Percentiles rank a stretch among this genome's conserved stretches.
Conservation (phyloP, 2,888 invertebrate genomes). For the Cephus rjabovi region DNA sequence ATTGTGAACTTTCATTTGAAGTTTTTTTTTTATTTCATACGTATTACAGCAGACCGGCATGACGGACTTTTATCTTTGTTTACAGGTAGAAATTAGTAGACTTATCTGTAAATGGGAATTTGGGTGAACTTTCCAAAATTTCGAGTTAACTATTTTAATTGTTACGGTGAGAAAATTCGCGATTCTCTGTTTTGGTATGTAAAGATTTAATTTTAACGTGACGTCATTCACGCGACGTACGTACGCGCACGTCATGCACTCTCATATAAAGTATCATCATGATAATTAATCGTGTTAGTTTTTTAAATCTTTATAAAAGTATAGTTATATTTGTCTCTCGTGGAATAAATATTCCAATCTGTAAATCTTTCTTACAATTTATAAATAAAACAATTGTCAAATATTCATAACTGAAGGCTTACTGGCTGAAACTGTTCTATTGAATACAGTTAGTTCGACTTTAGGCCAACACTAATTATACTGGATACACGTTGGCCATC, state of each 20-base stretch:
- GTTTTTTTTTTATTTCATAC: background rate
- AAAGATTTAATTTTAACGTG: background rate
- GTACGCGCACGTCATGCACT: background rate
- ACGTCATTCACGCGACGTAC: background rate
- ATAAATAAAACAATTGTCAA: background rate
- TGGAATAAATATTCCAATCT: background rate
- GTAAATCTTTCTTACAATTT: background rate
- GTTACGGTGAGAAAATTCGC: background rate
- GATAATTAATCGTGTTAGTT: background rate
- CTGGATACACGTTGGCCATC: background rate
- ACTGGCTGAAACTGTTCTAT: background rate
- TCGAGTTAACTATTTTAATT: background rate
- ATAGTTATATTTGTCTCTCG: background rate
- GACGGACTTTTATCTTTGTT: background rate
- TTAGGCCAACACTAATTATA: background rate
- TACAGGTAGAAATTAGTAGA: background rate
- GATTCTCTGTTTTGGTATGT: background rate
- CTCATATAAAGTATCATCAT: background rate
- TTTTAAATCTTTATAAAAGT: background rate
- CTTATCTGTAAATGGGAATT: background rate
- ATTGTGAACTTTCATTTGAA: background rate
- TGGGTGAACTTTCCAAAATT: background rate
- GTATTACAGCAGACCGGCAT: background rate
- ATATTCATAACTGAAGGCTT: background rate
- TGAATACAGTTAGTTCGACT: background rate